Percentiles rank a stretch among this genome's conserved stretches.
phyloP scores from a whole-genome alignment of 2,113 vertebrate genomes.

The Cygnus atratus region DNA sequence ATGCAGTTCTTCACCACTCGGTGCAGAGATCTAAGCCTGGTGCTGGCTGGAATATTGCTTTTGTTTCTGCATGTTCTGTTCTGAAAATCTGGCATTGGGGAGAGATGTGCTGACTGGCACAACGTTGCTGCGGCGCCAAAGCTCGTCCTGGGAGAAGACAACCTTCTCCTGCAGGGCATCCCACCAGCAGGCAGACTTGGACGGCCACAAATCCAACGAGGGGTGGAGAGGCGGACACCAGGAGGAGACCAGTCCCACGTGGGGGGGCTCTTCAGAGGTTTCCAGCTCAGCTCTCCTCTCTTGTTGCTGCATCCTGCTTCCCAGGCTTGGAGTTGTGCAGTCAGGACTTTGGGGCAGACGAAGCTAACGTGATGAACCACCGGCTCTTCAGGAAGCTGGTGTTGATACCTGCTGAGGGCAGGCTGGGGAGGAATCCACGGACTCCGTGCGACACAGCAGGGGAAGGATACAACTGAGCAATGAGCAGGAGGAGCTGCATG shows the following conservation, averaged over 20 bases:
- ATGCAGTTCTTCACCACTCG: neutral
- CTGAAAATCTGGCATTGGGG: neutral
- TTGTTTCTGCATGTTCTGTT: neutral
- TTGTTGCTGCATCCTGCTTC: neutral
- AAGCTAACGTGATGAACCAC: neutral
- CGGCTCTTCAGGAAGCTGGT: too few species aligned
- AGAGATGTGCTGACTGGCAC: neutral
- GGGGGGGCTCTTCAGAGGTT: neutral
- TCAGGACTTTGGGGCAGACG: neutral
- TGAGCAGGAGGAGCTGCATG: neutral
- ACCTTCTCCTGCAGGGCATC: neutral
- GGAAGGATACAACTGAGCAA: neutral
- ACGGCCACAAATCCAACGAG: neutral
- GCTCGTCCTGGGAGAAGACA: neutral
- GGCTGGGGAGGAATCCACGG: neutral
- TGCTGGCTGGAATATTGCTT: neutral
- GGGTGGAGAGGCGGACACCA: neutral
- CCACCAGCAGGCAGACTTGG: neutral
- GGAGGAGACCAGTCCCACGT: neutral
- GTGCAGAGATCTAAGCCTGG: rapidly evolving
- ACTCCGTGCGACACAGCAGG: neutral
- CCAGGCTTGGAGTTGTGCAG: neutral
- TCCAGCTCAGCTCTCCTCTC: neutral
- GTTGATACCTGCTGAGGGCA: too few species aligned
- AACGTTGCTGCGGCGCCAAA: neutral